Evolutionary conservation across 1,140 invertebrate species (phyloP), one percentile per base, ranked within the genome.

Genomic region (Drosophila arawakana): DNA sequence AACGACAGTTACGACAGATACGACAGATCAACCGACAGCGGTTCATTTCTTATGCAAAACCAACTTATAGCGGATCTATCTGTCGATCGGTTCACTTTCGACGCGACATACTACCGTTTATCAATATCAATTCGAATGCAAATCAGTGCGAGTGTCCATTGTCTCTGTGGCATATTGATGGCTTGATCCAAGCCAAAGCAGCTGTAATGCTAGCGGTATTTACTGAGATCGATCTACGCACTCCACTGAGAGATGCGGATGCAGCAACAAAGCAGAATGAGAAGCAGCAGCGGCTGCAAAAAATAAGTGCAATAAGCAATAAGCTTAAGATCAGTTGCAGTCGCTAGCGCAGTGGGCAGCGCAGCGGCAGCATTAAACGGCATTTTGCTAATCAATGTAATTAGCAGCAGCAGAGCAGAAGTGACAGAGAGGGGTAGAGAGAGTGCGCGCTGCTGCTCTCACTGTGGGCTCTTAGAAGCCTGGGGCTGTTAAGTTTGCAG

Each of bases 71-170:
- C 84, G 84, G 85, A 89, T 84, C 75, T 76, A 54, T 63, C 47
- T 50, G 68, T 83, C 73, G 73, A 43, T 61, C 44, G 30, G 67
- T 76, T 89, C 84, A 89, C 84, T 89, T 89, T 89, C 84, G 81
- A 89, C 85, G 75, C 80, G 60, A 79, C 68, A 50, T 67, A 88
- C 79, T 86, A 84, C 84, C 80, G 84, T 88, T 89, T 80, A 89
- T 83, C 84, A 89, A 81, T 88, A 82, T 78, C 83, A 76, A 89
- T 89, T 89, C 84, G 75, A 89, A 89, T 89, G 81, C 84, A 89
- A 89, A 89, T 89, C 78, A 81, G 55, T 76, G 63, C 73, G 62
- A 80, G 65, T 77, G 72, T 63, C 73, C 57, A 73, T 73, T 73
- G 47, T 21, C 25, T 30, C 25, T 30, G 9, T 61, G 50, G 18